Conservation (phyloP, 2,797 vertebrate species). For the Periophthalmus magnuspinnatus region DNA sequence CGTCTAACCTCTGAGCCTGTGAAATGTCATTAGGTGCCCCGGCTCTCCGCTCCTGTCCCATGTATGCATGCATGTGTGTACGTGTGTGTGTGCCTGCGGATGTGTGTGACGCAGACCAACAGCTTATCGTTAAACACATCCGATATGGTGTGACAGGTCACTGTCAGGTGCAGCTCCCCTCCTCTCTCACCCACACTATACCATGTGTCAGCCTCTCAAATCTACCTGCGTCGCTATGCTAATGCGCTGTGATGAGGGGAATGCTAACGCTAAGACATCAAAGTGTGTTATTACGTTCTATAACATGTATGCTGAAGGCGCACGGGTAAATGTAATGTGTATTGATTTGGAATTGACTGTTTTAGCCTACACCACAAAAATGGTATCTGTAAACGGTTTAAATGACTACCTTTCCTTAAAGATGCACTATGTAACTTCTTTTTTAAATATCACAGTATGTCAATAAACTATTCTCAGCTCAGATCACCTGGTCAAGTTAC, state of each 20-base stretch:
- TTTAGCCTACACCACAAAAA: not conserved
- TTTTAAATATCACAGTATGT: too few species aligned
- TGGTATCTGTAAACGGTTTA: too few species aligned
- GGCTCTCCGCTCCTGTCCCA: slow-evolving; percentile 38
- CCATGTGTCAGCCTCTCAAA: slow-evolving; percentile 70
- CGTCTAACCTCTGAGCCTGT: slow-evolving; percentile 60
- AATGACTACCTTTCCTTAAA: too few species aligned
- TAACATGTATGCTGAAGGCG: not conserved
- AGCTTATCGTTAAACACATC: slow-evolving; percentile 79
- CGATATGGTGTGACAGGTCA: slow-evolving; percentile 78
- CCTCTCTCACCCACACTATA: slow-evolving; percentile 67
- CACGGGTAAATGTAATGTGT: too few species aligned
- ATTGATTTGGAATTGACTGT: not conserved
- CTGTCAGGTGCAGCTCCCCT: slow-evolving; percentile 75
- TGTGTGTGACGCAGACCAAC: slow-evolving; percentile 67
- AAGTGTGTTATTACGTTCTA: not conserved
- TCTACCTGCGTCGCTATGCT: slow-evolving; percentile 75
- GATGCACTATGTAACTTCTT: too few species aligned
- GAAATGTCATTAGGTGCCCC: slow-evolving; percentile 64
- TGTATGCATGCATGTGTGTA: slow-evolving; percentile 40
- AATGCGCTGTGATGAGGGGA: slow-evolving; percentile 72
- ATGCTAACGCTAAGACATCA: slow-evolving; percentile 54
- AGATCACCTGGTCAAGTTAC: too few species aligned
- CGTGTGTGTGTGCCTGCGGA: slow-evolving; percentile 34
- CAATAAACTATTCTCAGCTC: too few species aligned